Evolutionary conservation across 37 sponge, comb jelly and placozoan species (phyloP).

Genomic region (Chondrilla cf. caribensis): DNA sequence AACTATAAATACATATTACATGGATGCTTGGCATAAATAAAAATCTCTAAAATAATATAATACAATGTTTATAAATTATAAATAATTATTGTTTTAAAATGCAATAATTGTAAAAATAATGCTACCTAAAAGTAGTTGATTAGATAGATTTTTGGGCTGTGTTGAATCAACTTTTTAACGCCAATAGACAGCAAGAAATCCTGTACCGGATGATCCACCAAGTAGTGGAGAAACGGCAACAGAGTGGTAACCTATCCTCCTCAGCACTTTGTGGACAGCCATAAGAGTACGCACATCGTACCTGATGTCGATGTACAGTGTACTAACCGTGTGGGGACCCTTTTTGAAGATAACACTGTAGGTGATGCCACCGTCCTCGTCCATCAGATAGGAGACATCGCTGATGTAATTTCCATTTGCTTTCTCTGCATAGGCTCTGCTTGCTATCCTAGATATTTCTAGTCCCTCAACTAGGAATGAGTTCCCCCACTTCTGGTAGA

Average conservation of each 20-base stretch:
- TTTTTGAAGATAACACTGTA: background rate
- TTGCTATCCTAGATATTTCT: background rate
- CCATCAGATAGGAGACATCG: background rate
- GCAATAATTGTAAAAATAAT: no score
- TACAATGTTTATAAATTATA: no score
- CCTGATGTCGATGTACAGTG: background rate
- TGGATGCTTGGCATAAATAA: no score
- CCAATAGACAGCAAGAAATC: background rate
- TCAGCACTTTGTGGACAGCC: background rate
- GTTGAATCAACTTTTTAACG: no score
- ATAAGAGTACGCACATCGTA: background rate
- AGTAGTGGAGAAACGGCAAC: constrained; percentile 3
- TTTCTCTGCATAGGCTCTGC: background rate
- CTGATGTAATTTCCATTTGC: background rate
- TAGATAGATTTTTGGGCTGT: no score
- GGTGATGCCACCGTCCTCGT: background rate
- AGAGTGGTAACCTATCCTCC: background rate
- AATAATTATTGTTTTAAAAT: no score
- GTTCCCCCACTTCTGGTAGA: background rate
- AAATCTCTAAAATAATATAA: no score
- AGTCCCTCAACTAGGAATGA: background rate
- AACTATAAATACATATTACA: no score
- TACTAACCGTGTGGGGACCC: no score
- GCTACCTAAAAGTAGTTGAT: no score
- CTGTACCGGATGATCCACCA: background rate